phyloP scores from a whole-genome alignment of 2,113 vertebrate species.

The Caranx melampygus region DNA sequence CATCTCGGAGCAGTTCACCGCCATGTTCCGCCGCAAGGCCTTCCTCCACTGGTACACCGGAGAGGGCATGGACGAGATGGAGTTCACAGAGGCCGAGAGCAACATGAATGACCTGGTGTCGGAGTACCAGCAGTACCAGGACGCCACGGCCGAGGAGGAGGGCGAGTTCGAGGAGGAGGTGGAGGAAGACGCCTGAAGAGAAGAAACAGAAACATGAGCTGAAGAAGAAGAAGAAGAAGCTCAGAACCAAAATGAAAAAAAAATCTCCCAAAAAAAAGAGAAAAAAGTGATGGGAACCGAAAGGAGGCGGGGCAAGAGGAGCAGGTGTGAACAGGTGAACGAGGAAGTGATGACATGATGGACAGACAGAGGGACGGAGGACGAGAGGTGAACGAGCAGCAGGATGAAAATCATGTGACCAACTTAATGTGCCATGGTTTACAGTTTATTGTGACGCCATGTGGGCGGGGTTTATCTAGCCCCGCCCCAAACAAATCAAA shows the following conservation, averaged over 20 bases:
- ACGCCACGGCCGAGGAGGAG: conserved; percentile 91
- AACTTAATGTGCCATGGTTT: conserved; percentile 55
- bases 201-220: neutral
- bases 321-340: neutral
- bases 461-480: neutral
- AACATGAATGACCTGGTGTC: conserved; percentile 92
- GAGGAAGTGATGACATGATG: neutral
- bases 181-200: conserved; percentile 65
- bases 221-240: neutral
- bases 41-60: conserved; percentile 92
- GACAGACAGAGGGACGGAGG: neutral
- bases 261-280: neutral
- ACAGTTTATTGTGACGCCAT: conserved; percentile 3
- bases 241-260: neutral
- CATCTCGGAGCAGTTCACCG: conserved; percentile 90
- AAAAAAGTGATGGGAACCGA: conserved; percentile 3
- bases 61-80: conserved; percentile 91
- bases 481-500: neutral
- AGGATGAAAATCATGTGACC: conserved; percentile 9
- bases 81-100: conserved; percentile 89
- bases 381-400: neutral
- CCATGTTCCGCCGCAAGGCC: conserved; percentile 90
- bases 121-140: conserved; percentile 94
- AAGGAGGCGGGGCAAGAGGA: neutral
- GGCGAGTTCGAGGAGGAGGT: conserved; percentile 74